A percentile compares a stretch with the other conserved stretches of the same genome.
Evolutionary conservation across 1,140 invertebrate species (phyloP).

Genomic region (Bombus sylvicola): DNA sequence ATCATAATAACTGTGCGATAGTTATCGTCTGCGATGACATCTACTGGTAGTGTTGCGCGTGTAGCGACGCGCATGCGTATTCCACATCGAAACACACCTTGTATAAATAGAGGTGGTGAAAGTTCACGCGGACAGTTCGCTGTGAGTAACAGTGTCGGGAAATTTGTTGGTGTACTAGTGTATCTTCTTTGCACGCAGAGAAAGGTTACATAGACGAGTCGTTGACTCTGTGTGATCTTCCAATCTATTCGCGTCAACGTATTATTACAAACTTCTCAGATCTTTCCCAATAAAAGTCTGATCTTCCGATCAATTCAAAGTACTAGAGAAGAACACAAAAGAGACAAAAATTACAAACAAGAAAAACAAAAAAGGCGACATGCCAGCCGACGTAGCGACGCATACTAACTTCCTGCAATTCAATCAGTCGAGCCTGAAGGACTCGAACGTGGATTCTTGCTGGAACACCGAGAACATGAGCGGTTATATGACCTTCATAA

Average conservation of each 20-base stretch:
- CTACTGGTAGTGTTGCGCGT: neutral
- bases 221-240: neutral
- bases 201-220: neutral
- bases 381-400: slow-evolving; percentile 81
- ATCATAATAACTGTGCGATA: neutral
- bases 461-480: slow-evolving; percentile 86
- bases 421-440: slow-evolving; percentile 71
- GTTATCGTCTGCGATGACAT: slow-evolving; percentile 34
- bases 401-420: slow-evolving; percentile 77
- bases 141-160: slow-evolving; percentile 18
- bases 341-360: neutral
- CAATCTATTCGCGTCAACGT: neutral
- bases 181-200: no score
- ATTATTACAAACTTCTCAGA: no score
- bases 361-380: slow-evolving; percentile 59
- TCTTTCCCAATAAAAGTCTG: neutral
- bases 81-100: neutral
- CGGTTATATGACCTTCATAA: slow-evolving; percentile 85
- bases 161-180: neutral
- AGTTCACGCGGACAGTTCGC: slow-evolving; percentile 61
- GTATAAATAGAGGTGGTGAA: slow-evolving; percentile 69
- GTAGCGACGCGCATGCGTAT: slow-evolving; percentile 38
- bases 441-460: slow-evolving; percentile 77
- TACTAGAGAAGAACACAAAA: neutral
- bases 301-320: neutral